Evolutionary conservation across 2,113 vertebrate species (phyloP).

Genomic region (Solea senegalensis): DNA sequence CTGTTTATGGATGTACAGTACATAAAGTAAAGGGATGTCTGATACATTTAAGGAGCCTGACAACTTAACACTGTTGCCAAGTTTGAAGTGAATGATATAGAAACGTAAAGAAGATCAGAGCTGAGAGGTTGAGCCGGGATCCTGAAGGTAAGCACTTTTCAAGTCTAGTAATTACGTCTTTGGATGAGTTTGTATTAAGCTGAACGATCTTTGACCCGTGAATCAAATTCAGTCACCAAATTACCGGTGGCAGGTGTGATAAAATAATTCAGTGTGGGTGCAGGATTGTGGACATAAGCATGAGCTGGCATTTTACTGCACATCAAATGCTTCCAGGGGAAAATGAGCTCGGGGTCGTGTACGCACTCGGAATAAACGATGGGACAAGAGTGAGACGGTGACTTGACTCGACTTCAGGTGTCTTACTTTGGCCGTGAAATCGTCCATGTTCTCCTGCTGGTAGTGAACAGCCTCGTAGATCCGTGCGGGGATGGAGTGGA

Average conservation of each 20-base stretch:
- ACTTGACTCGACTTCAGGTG: neutral
- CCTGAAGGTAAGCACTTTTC: neutral
- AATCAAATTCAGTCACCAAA: neutral
- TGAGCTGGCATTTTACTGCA: neutral
- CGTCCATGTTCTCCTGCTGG: constrained; percentile 88
- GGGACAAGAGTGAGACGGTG: neutral
- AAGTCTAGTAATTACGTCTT: neutral
- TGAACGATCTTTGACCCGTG: neutral
- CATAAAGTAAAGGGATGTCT: neutral
- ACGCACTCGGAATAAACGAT: neutral
- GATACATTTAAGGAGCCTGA: neutral
- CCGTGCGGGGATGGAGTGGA: constrained; percentile 85
- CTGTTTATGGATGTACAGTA: neutral
- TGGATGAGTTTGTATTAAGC: neutral
- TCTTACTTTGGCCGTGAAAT: constrained; percentile 85
- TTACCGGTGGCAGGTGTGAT: neutral
- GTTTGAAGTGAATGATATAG: constrained; percentile 11
- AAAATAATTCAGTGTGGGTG: neutral
- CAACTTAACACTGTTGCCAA: neutral
- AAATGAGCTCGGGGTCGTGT: neutral
- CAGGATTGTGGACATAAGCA: neutral
- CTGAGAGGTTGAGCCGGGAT: neutral
- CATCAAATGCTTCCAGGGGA: neutral
- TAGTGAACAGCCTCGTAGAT: constrained; percentile 87
- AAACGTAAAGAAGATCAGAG: neutral